Percentiles rank a stretch among this genome's conserved stretches.
These are phyloP conservation scores for Poecilus cupreus DNA, from an alignment of 2,888 invertebrate species.

Conservation along the genomic window DNA sequence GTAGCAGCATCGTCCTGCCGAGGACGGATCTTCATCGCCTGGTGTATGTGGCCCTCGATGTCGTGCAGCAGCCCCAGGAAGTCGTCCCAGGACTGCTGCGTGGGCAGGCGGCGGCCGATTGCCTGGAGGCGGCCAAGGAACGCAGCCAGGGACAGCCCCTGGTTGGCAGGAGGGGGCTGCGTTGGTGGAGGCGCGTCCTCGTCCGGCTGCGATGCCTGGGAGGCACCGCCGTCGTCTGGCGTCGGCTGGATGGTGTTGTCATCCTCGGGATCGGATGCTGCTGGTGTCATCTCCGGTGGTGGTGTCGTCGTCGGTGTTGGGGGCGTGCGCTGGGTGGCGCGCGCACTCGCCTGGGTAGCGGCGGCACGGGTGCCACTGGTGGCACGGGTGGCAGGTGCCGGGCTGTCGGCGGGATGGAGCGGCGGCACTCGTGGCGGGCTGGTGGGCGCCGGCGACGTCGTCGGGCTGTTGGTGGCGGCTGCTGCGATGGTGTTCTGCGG, in stretches of 20 bases:
- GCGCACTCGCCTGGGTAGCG: too few relatives aligned
- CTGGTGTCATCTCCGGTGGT: too few relatives aligned
- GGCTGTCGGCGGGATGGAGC: neutral
- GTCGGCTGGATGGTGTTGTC: neutral
- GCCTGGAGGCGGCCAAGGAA: neutral
- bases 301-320: too few relatives aligned
- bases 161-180: neutral
- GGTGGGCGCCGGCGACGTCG: too few relatives aligned
- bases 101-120: neutral
- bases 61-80: neutral
- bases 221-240: neutral
- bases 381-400: neutral
- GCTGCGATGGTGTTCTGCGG: too few relatives aligned
- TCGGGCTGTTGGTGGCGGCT: too few relatives aligned
- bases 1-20: too few relatives aligned
- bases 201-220: neutral
- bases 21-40: neutral
- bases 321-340: too few relatives aligned
- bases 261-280: neutral
- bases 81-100: neutral
- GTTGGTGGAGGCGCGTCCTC: neutral
- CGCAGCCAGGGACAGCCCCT: neutral
- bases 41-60: neutral
- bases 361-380: neutral
- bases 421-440: neutral